Evolutionary conservation across 2,797 vertebrate species (phyloP), one percentile per base, ranked within the genome.

Genomic region (Sternarchorhynchus goeldii): DNA sequence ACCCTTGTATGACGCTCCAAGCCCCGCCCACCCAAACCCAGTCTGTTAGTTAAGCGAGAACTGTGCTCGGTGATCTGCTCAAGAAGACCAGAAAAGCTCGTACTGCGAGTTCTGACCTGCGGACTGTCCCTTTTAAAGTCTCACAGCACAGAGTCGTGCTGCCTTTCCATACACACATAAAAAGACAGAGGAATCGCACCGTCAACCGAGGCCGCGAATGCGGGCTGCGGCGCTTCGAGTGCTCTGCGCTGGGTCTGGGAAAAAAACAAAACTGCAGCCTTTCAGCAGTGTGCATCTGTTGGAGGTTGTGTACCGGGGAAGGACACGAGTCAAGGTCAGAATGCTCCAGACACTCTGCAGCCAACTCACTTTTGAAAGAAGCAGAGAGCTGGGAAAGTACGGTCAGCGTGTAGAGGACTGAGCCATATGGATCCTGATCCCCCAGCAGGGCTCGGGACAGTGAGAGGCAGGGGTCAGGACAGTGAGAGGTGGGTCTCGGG

Each of bases 11-110:
- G 56, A 45, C 12, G 56, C 65, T 39, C 50, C 55, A 59, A 29
- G 59, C 56, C 21, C 4, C 50, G 21, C 3, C 32, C 57, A 56
- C 32, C 29, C 41, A 25, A 25, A 4, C 39, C 12, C 31, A 62
- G 45, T 20, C 64, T 77, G 79, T 85, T 79, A 55, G 79, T 79
- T 80, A 71, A 65, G 18, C 73, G 59, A 31, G 7, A 32, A 17
- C 31, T 7, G 18, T 50, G 45, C 45, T 50, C 10, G 12, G 45
- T n/a, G 32, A 14, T 77, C 67, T 5, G 17, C 65, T 25, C 36
- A 62, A 0, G 58, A 74, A 41, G 12, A 58, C 34, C 66, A 32
- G 55, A n/a, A 25, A 56, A 62, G 59, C 64, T 20, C 32, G 31
- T 10, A 6, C 36, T 67, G 12, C 10, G 45, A 16, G n/a, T 5